These are phyloP conservation scores for Protonemura montana DNA, from an alignment of 2,888 invertebrate genomes.

Conservation along the genomic window DNA sequence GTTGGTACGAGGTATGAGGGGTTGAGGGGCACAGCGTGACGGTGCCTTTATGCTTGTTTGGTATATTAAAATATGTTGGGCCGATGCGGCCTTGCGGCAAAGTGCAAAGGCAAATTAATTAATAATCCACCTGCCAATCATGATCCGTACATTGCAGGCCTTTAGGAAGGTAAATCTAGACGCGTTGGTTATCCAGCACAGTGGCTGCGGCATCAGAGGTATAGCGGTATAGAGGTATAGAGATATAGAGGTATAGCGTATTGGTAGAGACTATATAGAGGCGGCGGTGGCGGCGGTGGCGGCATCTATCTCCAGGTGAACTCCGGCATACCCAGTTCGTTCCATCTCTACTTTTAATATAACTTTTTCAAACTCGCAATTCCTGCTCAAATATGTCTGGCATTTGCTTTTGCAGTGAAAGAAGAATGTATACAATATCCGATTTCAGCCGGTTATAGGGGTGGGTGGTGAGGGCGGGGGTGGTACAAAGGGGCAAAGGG, in stretches of 20 bases:
- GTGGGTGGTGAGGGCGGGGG: conserved; percentile 21
- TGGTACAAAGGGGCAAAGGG: conserved; percentile 12
- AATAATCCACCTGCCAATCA: conserved; percentile 53
- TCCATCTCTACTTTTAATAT: conserved; percentile 51
- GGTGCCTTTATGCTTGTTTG: not conserved
- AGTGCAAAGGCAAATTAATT: conserved; percentile 52
- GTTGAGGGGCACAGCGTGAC: not conserved
- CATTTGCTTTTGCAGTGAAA: conserved; percentile 52
- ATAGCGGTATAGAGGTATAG: conserved; percentile 1
- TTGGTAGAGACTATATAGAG: not conserved
- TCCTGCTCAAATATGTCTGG: conserved; percentile 53
- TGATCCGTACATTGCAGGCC: conserved; percentile 43
- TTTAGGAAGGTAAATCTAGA: conserved; percentile 40
- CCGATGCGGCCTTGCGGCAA: conserved; percentile 51
- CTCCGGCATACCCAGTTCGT: conserved; percentile 22
- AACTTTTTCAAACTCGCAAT: conserved; percentile 52
- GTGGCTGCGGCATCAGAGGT: not conserved
- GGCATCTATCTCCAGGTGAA: conserved; percentile 21
- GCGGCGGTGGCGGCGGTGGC: not conserved
- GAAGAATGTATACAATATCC: conserved; percentile 52
- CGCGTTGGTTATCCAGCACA: not conserved
- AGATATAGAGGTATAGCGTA: not conserved
- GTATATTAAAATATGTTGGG: conserved; percentile 53
- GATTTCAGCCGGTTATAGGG: conserved; percentile 50
- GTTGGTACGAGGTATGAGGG: not conserved